Evolutionary conservation across 2,113 vertebrate species (phyloP).

Genomic region (Tetrax tetrax): DNA sequence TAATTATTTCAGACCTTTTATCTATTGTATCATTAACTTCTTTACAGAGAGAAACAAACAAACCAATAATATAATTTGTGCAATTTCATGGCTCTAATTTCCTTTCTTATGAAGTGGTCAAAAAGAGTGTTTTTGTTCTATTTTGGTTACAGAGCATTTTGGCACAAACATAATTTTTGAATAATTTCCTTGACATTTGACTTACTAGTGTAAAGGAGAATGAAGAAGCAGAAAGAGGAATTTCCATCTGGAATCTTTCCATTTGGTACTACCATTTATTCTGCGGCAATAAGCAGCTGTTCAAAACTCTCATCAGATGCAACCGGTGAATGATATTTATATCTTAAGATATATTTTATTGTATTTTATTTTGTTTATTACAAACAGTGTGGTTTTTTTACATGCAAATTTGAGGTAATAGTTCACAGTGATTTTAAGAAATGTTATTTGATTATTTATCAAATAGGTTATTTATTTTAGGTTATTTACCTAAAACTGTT

Average conservation of each 20-base stretch:
- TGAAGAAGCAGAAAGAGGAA: neutral
- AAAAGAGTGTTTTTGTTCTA: neutral
- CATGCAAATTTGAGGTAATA: neutral
- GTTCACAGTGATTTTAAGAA: neutral
- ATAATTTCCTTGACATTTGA: neutral
- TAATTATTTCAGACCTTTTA: constrained; percentile 11
- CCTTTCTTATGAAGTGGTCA: constrained; percentile 9
- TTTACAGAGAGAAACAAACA: neutral
- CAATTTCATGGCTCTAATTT: constrained; percentile 20
- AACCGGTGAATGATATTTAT: neutral
- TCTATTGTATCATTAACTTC: neutral
- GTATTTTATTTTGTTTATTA: neutral
- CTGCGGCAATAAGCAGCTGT: neutral
- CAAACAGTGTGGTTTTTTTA: neutral
- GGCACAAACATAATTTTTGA: neutral
- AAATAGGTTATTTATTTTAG: too few relatives aligned
- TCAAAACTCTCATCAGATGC: neutral
- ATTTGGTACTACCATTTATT: neutral
- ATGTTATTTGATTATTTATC: neutral
- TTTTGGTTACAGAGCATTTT: neutral
- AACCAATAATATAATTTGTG: neutral
- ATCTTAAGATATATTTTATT: neutral
- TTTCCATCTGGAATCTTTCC: neutral
- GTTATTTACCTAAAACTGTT: neutral
- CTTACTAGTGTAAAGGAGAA: neutral